Evolutionary conservation across 1,140 invertebrate genomes (phyloP), one percentile per base, ranked within the genome.

Genomic region (Diorhabda elongata): DNA sequence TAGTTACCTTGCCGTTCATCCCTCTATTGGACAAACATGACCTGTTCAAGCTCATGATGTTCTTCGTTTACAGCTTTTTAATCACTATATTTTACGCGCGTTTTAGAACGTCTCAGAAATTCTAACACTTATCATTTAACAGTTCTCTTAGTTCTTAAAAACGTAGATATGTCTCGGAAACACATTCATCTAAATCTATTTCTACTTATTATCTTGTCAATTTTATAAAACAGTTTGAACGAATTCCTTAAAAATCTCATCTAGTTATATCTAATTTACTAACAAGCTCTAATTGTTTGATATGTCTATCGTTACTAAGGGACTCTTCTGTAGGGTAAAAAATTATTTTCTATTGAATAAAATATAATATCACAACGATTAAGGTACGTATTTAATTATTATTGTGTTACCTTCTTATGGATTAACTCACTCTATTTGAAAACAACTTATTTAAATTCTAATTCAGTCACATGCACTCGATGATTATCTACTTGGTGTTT

Each of bases 1-100:
- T 70, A 73, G 60, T 73, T 77, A 77, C 76, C 76, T 77, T 77
- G 66, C 75, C 76, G 72, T 77, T 77, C 71, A 74, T 73, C 42
- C 66, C 72, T 66, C 75, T 61, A 52, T 67, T 69, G 59, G 72
- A 71, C 70, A 77, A 72, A 60, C 75, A 77, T 42, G 75, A 76
- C 56, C 76, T 73, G 26, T 74, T 72, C 64, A 75, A 71, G 70
- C 76, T 77, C 76, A 77, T 77, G 26, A 44, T 68, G 44, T 67
- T 69, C 66, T 59, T 65, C 47, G 6, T 52, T n/a, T 4, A 52
- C 47, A n/a, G n/a, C 47, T n/a, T 6, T 52, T 52, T 26, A 26
- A 26, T 58, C 62, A 67, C 65, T 71, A 11, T 45, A 58, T 69
- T 64, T 56, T 61, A 59, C 70, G 60, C 47, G 6, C 47, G n/a